These are phyloP conservation scores for Latheticus oryzae DNA, from an alignment of 2,888 invertebrate genomes.

Conservation along the genomic window DNA sequence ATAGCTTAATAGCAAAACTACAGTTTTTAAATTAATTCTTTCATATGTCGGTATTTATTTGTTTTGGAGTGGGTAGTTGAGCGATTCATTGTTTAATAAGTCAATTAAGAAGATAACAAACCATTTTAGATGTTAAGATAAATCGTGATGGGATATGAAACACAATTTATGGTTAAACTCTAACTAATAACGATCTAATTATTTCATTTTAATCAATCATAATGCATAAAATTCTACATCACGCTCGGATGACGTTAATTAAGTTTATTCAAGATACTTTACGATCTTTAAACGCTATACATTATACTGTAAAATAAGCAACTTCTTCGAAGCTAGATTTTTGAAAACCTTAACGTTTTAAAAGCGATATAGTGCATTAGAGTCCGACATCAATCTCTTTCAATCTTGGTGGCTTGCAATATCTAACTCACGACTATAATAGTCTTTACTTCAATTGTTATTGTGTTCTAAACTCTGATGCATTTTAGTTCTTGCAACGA, in stretches of 20 bases:
- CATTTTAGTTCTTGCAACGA: constrained; percentile 31
- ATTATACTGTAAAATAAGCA: constrained; percentile 5
- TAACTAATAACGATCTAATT: constrained; percentile 37
- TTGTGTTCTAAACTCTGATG: constrained; percentile 21
- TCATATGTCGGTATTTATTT: not conserved
- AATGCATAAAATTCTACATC: constrained; percentile 23
- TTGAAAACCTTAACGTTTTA: constrained; percentile 7
- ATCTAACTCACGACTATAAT: constrained; percentile 37
- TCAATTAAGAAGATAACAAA: constrained; percentile 35
- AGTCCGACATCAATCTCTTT: constrained; percentile 32
- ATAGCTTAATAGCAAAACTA: too few species aligned
- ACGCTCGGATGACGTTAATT: constrained; percentile 27
- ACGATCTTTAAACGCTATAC: constrained; percentile 3
- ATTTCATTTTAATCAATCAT: constrained; percentile 37
- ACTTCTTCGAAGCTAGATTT: constrained; percentile 2
- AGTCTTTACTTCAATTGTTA: constrained; percentile 36
- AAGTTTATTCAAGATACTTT: constrained; percentile 18
- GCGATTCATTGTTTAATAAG: constrained; percentile 30
- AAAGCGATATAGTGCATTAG: constrained; percentile 12
- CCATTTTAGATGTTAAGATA: constrained; percentile 22
- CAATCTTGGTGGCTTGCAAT: constrained; percentile 29
- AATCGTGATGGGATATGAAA: constrained; percentile 27
- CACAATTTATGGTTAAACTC: constrained; percentile 27
- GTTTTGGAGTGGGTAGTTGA: constrained; percentile 1
- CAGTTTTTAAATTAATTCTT: too few species aligned